Base-by-base conservation (phyloP, 2,888 invertebrate genomes). In the Idaea biselata region DNA sequence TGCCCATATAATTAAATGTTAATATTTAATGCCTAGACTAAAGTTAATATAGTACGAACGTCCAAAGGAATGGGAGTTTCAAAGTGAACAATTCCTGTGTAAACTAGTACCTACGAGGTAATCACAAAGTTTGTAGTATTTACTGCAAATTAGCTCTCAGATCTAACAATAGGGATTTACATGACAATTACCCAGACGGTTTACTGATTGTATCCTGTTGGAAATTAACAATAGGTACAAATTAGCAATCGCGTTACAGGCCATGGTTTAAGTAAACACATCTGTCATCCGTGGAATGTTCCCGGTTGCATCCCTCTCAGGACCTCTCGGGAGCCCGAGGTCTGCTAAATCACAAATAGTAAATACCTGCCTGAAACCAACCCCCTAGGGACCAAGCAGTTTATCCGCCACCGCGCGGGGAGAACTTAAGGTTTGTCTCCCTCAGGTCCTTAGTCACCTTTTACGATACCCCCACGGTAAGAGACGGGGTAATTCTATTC, bases 61-160 rank as follows among this genome's bases (percentile, higher is more conserved):
- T 44, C 44, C 44, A 44, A 44, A 44, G 44, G 44, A 44, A 44
- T 14, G 44, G 14, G 44, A 44, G 44, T 44, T 44, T 44, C 44
- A 44, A 44, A 44, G 44, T 44, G 11, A 44, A 44, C 44, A 44
- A 44, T 44, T 44, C 44, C 44, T 44, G 44, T 44, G 44, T 44
- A 44, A 44, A 44, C 44, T 44, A 44, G 44, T 44, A 25, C 25
- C 25, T 25, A 44, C 44, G 44, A 44, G 44, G 44, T 44, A 44
- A 44, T 44, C 44, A 44, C 44, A 56, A 55, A 56, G 56, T 56
- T 56, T 18, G 74, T 75, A 74, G 77, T 76, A 76, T 83, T 84
- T 80, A 80, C 80, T 81, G 80, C 79, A 81, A 83, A 84, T 83
- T 83, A 82, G 81, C 79, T 78, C 71, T 55, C 69, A 71, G 74